Evolutionary conservation across 2,888 invertebrate genomes (phyloP).

Genomic region (Aphodius sticticus): DNA sequence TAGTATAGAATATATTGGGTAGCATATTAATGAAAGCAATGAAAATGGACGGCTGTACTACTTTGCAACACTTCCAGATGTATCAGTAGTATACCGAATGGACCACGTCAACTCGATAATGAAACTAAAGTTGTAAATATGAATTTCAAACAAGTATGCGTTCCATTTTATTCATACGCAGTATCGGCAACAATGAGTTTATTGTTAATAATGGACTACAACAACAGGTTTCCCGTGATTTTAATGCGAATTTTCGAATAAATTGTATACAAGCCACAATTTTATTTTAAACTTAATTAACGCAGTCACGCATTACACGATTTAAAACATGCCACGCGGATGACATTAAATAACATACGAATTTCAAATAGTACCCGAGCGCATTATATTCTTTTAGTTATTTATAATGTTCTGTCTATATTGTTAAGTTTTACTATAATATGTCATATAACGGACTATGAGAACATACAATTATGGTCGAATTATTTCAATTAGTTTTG

Average conservation of each 20-base stretch:
- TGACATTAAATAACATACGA: neutral
- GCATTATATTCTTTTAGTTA: neutral
- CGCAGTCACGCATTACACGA: neutral
- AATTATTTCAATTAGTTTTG: slow-evolving; percentile 13
- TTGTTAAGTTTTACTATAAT: neutral
- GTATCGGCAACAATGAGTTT: neutral
- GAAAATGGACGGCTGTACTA: too few species aligned
- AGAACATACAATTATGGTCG: neutral
- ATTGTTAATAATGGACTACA: neutral
- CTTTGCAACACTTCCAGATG: too few species aligned
- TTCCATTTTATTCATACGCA: neutral
- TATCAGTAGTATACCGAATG: neutral
- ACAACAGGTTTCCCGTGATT: neutral
- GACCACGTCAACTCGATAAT: neutral
- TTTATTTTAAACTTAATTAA: neutral
- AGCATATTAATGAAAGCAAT: too few species aligned
- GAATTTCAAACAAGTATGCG: neutral
- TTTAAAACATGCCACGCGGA: neutral
- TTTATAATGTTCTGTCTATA: neutral
- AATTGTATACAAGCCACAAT: slow-evolving; percentile 11
- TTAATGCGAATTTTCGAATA: slow-evolving; percentile 13
- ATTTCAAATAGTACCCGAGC: neutral
- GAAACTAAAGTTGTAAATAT: neutral
- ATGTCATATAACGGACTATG: neutral
- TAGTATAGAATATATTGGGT: too few species aligned